Evolutionary conservation across 1,140 invertebrate genomes (phyloP).

Genomic region (Bradysia coprophila): DNA sequence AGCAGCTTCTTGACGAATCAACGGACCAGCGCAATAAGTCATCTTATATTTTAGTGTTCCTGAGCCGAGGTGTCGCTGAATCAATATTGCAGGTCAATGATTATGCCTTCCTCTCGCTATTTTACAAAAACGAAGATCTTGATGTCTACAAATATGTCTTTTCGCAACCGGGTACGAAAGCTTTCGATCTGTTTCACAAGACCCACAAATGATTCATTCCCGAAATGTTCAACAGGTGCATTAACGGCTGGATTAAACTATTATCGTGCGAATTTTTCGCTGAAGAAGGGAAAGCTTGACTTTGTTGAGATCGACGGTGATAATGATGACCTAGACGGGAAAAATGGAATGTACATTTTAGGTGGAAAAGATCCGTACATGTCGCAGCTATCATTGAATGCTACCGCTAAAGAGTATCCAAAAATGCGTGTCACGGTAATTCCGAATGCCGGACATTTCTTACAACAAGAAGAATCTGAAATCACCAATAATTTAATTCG

Average conservation of each 20-base stretch:
- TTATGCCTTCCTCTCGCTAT: not conserved
- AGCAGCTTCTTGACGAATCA: constrained; percentile 20
- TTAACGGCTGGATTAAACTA: not conserved
- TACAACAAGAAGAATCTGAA: not conserved
- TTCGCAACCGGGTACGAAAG: not conserved
- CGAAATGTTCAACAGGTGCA: no score
- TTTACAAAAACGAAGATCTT: not conserved
- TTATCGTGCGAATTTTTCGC: not conserved
- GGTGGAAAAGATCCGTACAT: not conserved
- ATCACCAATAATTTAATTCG: not conserved
- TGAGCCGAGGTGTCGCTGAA: no score
- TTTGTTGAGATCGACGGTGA: not conserved
- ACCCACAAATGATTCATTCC: no score
- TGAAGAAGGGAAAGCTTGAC: no score
- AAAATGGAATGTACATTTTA: not conserved
- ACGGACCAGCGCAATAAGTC: constrained; percentile 31
- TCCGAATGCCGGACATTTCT: not conserved
- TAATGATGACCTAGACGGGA: not conserved
- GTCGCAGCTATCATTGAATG: not conserved
- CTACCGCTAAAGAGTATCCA: not conserved
- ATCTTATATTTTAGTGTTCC: constrained; percentile 43
- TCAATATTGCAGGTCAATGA: no score
- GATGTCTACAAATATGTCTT: not conserved
- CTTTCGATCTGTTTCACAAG: no score
- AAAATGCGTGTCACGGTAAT: not conserved